Base-by-base conservation (phyloP, 2,888 invertebrate species). In the Hyposoter dolosus region DNA sequence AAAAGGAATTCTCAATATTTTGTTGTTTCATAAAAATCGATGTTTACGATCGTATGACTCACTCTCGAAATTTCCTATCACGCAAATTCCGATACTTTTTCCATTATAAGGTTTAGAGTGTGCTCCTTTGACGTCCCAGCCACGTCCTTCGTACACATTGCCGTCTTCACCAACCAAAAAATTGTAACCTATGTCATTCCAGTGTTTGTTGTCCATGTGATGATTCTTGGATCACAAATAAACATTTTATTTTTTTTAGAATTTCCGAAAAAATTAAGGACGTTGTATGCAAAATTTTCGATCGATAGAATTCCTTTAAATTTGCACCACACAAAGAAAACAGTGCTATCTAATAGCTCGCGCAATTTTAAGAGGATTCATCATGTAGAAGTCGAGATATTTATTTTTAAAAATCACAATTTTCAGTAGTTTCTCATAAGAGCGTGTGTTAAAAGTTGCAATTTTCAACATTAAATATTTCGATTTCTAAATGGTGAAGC, bases 1-100 rank as follows among this genome's bases (percentile, higher is more conserved):
- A 56, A 66, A 69, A 60, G 3, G 7, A 60, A 12, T 19, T 9
- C 28, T 50, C 28, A 23, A 23, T 60, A 71, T 40, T 69, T 6
- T 28, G n/a, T 47, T 4, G n/a, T 9, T 40, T 28, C 6, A 23
- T 32, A 10, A 15, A 10, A 15, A n/a, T n/a, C 19, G 19, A 32
- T 56, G 53, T 74, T 60, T 23, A 17, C 17, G 23, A 65, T 35
- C 9, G 47, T n/a, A 15, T 45, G 9, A 93, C 40, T 93, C 95
- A 88, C 93, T 83, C 5, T 95, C 95, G 86, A 96, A 97, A 0
- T 96, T 96, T 23, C 97, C 97, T 82, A 97, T 95, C 89, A 97
- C 96, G 28, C 96, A 96, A 32, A 97, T 96, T 19, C 96, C 97
- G 35, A 97, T 95, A 90, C 97, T 96, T 82, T 94, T 95, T 10